Conservation (phyloP, 2,113 vertebrate species). For the Gopherus flavomarginatus region DNA sequence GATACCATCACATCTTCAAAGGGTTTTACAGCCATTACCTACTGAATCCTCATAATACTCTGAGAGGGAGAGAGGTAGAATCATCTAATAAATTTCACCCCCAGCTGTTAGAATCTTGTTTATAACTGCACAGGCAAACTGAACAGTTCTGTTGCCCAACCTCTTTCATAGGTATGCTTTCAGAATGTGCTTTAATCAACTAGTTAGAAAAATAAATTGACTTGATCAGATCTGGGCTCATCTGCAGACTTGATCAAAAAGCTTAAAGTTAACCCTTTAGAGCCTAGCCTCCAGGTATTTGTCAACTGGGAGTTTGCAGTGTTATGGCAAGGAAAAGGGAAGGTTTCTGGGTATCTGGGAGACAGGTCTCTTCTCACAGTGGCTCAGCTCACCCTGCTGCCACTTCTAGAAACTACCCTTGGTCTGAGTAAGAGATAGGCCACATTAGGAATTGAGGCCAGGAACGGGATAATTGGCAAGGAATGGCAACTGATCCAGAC, state of each 20-base stretch:
- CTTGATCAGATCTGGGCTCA: neutral
- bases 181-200: neutral
- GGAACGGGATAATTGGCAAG: neutral
- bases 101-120: neutral
- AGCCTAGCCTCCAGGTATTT: neutral
- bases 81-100: neutral
- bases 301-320: neutral
- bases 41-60: neutral
- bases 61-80: neutral
- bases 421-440: neutral
- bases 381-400: neutral
- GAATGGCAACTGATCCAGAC: neutral
- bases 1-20: neutral
- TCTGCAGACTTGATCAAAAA: neutral
- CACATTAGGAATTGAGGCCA: neutral
- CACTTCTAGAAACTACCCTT: neutral
- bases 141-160: neutral
- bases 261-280: neutral
- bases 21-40: neutral
- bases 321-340: neutral
- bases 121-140: neutral
- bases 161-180: neutral
- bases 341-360: neutral
- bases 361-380: neutral
- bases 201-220: neutral